Evolutionary conservation across 2,888 invertebrate species (phyloP), one percentile per base, ranked within the genome.

Genomic region (Selenia dentaria): DNA sequence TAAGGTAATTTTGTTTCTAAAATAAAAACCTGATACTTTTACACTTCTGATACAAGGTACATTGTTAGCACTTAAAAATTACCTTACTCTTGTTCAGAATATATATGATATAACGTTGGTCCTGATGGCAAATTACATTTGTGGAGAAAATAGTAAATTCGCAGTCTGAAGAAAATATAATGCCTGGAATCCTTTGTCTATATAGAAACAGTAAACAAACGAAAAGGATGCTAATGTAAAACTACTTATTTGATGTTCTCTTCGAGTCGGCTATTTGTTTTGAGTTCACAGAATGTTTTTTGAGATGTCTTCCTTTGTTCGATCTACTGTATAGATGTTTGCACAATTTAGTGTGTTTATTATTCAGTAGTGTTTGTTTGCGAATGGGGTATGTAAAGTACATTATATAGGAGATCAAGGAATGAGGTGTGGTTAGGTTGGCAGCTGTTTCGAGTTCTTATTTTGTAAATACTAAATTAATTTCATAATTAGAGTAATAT

Each of bases 191-290:
- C 41, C 36, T 32, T 36, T 11, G n/a, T n/a, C n/a, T 39, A 13
- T 45, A 33, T 43, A 36, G 9, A 26, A 40, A 26, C 51, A 32
- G 59, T 70, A 76, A 70, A 76, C 70, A 79, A 63, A 70, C 59
- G 55, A 54, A 68, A 66, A 65, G 54, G 72, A 79, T 75, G 79
- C 75, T 79, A 82, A 79, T 78, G 74, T 74, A 64, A 68, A 73
- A 79, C 76, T 85, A 83, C 85, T 85, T 84, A 83, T 86, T 85
- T 84, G 84, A 85, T 86, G 76, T 82, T 74, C 64, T 52, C 69
- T 68, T 67, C 74, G 70, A 72, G 60, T 57, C 47, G 49, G 41
- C 47, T 72, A 72, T 80, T 79, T 82, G 73, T 79, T 73, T 77
- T 73, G 65, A 68, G 72, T 71, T 67, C 62, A 64, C 59, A 55